These are phyloP conservation scores for Beris morrisii DNA, from an alignment of 2,888 invertebrate genomes.

Conservation along the genomic window DNA sequence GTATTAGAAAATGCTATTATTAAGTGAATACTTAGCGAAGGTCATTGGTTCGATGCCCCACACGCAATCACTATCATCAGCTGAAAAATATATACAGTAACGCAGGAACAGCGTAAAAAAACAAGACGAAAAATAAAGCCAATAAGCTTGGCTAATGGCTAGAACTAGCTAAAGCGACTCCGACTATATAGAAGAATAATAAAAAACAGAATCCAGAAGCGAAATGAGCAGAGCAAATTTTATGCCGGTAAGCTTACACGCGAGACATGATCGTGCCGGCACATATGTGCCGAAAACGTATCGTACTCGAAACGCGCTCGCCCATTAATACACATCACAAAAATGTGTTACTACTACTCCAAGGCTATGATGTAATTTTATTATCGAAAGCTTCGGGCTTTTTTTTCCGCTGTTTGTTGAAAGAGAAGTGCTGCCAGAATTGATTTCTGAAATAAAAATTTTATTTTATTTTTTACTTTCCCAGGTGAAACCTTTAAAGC, in stretches of 20 bases:
- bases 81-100: slow-evolving; percentile 18
- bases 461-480: background rate
- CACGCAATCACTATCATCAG: slow-evolving; percentile 10
- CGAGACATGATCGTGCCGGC: no score
- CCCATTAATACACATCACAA: background rate
- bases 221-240: no score
- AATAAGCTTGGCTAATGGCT: slow-evolving; percentile 1
- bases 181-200: background rate
- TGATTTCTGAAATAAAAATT: background rate
- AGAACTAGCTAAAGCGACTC: slow-evolving; percentile 4
- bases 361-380: slow-evolving; percentile 29
- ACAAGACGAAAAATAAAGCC: no score
- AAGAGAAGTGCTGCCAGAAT: slow-evolving; percentile 2
- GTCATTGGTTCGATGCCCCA: slow-evolving; percentile 39
- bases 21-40: slow-evolving; percentile 37
- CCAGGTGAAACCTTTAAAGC: background rate
- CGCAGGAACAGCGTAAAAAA: no score
- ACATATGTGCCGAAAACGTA: no score
- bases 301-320: no score
- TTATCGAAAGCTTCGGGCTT: slow-evolving; percentile 15
- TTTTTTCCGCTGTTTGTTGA: background rate
- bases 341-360: slow-evolving; percentile 5
- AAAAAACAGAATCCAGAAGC: no score
- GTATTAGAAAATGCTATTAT: slow-evolving; percentile 33
- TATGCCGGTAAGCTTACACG: no score